A percentile compares a stretch with the other conserved stretches of the same genome.
Conservation (phyloP, 1,140 invertebrate species). For the Leptonema lineaticorne region DNA sequence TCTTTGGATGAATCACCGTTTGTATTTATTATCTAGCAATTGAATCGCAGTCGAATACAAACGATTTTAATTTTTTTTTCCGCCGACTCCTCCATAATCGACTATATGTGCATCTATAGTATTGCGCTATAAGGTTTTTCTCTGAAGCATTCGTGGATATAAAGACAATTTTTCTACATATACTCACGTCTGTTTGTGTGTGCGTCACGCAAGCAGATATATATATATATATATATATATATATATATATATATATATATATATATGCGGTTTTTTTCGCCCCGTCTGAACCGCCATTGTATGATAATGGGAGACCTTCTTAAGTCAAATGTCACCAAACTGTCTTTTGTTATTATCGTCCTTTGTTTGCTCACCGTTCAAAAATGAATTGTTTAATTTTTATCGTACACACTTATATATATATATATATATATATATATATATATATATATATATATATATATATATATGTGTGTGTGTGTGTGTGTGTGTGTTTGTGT, state of each 20-base stretch:
- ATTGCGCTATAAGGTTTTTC: too few species aligned
- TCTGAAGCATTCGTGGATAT: too few species aligned
- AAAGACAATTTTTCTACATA: background rate
- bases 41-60: too few species aligned
- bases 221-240: background rate
- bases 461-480: too few species aligned
- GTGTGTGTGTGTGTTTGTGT: too few species aligned
- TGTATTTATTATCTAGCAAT: too few species aligned
- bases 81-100: too few species aligned
- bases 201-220: background rate
- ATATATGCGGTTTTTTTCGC: constrained; percentile 20
- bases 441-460: background rate
- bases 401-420: background rate
- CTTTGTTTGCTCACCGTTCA: constrained; percentile 31
- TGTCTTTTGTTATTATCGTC: constrained; percentile 39
- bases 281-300: constrained; percentile 37
- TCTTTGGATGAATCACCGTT: too few species aligned
- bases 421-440: background rate
- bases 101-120: too few species aligned
- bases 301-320: constrained; percentile 41
- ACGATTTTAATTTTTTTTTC: too few species aligned
- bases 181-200: background rate
- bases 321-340: constrained; percentile 41
- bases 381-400: constrained; percentile 32
- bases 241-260: background rate